Evolutionary conservation across 2,113 vertebrate genomes (phyloP), one percentile per base, ranked within the genome.

Genomic region (Forbesichthys papilliferus): DNA sequence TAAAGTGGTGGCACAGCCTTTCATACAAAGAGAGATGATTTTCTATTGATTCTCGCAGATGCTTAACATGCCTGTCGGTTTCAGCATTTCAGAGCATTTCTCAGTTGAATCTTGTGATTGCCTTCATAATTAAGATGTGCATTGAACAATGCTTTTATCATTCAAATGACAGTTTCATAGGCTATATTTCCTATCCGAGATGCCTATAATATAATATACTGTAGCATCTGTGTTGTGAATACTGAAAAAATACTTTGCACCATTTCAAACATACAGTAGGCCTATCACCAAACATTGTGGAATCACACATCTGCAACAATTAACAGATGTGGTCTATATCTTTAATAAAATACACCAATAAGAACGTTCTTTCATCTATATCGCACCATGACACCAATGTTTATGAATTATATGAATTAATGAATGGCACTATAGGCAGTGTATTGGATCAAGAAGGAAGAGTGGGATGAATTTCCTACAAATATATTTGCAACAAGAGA

Each of bases 41-140:
- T 76, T 58, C 61, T 34, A 16, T 61, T 59, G 48, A 61, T 71
- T 61, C 16, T 27, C 4, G 61, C 73, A 53, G 53, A 16, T 57
- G 48, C 16, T 13, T 70, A n/a, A 68, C 13, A 51, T 52, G 46
- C 0, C 1, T 27, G 27, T 64, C 62, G 68, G 74, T 69, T 51
- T 36, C 7, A 42, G 52, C 63, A 62, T 71, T 65, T 59, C 53
- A 71, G 54, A 64, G 53, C 48, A 52, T 71, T 79, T 27, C 27
- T 52, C 34, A 46, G 54, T 36, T 20, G 61, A 71, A 69, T 73
- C 11, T 46, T 18, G 14, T 27, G 34, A 63, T 74, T 79, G 48
- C 78, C 66, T 48, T 49, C 47, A 79, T 86, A 76, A 83, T 73
- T 66, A 73, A 14, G 34, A n/a, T 18, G 11, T 11, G 6, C 58